These are phyloP conservation scores for Orius insidiosus DNA, from an alignment of 1,140 invertebrate genomes.

Conservation along the genomic window DNA sequence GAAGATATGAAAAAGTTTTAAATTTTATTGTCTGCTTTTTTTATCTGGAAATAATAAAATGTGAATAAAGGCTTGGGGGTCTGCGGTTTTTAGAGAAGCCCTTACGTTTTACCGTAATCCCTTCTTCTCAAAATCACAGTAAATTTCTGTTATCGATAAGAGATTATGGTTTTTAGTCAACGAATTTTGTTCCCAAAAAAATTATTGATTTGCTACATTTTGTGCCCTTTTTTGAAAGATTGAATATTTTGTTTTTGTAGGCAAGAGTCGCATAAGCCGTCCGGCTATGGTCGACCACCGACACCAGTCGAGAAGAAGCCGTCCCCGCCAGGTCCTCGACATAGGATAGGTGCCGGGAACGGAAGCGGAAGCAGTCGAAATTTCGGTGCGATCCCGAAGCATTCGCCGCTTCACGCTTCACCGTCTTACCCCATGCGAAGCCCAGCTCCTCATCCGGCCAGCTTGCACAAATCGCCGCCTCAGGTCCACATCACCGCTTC, in stretches of 20 bases:
- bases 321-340: constrained; percentile 12
- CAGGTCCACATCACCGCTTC: constrained; percentile 22
- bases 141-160: no score
- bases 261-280: constrained; percentile 29
- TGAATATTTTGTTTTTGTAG: constrained; percentile 21
- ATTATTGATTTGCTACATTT: no score
- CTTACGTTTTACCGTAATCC: no score
- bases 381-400: constrained; percentile 25
- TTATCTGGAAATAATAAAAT: neutral
- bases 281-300: constrained; percentile 14
- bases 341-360: constrained; percentile 12
- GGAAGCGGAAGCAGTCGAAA: constrained; percentile 1
- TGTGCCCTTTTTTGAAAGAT: no score
- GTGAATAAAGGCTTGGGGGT: no score
- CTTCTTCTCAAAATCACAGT: no score
- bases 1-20: neutral
- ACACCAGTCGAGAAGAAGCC: constrained; percentile 18
- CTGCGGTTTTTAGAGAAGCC: no score
- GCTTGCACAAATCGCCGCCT: constrained; percentile 29
- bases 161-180: no score
- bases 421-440: constrained; percentile 30
- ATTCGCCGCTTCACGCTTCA: constrained; percentile 33
- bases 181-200: no score
- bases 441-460: constrained; percentile 26
- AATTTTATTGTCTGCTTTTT: constrained; percentile 5